phyloP scores from a whole-genome alignment of 1,140 invertebrate species.

The Mercenaria mercenaria region DNA sequence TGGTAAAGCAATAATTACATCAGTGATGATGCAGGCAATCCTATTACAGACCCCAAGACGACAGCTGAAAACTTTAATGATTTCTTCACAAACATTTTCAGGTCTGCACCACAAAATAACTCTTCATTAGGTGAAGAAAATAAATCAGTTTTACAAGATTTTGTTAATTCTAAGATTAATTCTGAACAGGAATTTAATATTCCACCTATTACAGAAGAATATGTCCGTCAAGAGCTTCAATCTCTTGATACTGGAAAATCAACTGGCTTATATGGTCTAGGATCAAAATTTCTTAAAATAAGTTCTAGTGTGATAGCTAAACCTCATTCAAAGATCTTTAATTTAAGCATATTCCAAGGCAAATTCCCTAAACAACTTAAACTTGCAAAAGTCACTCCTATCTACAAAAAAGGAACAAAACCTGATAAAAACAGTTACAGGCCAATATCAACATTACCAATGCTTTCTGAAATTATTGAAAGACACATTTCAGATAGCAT shows the following conservation, averaged over 20 bases:
- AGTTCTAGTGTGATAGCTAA: not conserved
- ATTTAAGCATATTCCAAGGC: not conserved
- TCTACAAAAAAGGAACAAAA: constrained; percentile 13
- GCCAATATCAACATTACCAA: not conserved
- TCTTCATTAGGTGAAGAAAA: not conserved
- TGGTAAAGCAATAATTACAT: not conserved
- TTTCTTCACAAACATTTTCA: not conserved
- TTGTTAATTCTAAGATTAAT: not conserved
- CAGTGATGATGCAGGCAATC: not conserved
- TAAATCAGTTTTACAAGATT: not conserved
- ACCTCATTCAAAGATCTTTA: not conserved
- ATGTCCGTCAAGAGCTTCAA: not conserved
- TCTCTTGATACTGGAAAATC: not conserved
- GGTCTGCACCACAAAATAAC: not conserved
- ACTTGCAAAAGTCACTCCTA: not conserved
- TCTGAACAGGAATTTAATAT: not conserved
- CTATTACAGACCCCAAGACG: not conserved
- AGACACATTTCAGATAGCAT: not conserved
- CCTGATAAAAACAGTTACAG: not conserved
- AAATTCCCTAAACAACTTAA: not conserved
- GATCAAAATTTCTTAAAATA: not conserved
- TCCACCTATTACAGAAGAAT: not conserved
- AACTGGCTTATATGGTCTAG: not conserved
- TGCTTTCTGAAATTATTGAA: constrained; percentile 3
- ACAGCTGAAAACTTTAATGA: not conserved